Percentiles rank a stretch among this genome's conserved stretches.
Conservation (phyloP, 2,797 vertebrate species). For the Sebastes umbrosus region DNA sequence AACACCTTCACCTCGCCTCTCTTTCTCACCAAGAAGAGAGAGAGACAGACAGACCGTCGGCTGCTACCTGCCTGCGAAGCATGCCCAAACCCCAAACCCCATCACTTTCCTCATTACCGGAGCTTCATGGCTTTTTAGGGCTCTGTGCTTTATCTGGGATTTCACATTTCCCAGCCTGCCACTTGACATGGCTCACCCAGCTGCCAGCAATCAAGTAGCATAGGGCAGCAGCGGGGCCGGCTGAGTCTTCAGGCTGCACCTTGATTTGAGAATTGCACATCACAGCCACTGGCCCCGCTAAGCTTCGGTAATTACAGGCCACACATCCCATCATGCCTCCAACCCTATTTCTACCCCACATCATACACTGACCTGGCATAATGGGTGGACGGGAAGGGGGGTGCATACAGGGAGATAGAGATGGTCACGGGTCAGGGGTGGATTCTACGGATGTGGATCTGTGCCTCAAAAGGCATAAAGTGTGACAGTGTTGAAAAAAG, state of each 20-base stretch:
- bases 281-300: conserved; percentile 70
- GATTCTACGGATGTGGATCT: conserved; percentile 55
- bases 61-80: conserved; percentile 64
- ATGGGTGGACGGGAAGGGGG: conserved; percentile 49
- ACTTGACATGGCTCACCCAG: conserved; percentile 79
- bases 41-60: conserved; percentile 32
- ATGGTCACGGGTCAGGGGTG: conserved; percentile 57
- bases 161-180: conserved; percentile 80
- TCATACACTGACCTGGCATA: conserved; percentile 73
- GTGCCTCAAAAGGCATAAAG: conserved; percentile 43
- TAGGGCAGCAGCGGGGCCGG: conserved; percentile 56
- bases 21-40: conserved; percentile 42
- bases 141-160: conserved; percentile 82
- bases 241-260: conserved; percentile 69
- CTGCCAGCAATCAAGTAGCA: conserved; percentile 77
- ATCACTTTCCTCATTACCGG: conserved; percentile 83
- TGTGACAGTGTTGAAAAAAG: conserved; percentile 42
- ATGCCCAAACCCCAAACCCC: conserved; percentile 70
- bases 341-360: conserved; percentile 51
- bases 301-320: conserved; percentile 81
- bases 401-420: conserved; percentile 24
- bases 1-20: conserved; percentile 62
- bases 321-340: conserved; percentile 61
- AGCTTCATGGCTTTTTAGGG: conserved; percentile 79
- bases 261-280: conserved; percentile 79